A percentile compares a stretch with the other conserved stretches of the same genome.
phyloP scores from a whole-genome alignment of 2,888 invertebrate genomes.

The Erebia epiphron region DNA sequence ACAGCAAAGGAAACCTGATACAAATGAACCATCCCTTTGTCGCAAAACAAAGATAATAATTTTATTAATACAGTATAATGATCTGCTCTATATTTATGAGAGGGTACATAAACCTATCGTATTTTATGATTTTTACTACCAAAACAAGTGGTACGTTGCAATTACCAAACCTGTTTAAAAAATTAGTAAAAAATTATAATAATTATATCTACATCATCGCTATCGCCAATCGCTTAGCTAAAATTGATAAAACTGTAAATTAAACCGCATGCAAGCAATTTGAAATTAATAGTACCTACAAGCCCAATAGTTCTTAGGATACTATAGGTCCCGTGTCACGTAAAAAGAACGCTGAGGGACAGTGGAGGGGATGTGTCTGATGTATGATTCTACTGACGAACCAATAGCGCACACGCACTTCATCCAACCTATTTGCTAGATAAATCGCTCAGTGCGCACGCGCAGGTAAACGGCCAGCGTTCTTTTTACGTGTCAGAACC shows the following conservation, averaged over 20 bases:
- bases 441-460: too few species aligned
- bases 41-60: background rate
- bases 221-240: background rate
- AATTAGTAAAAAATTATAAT: background rate
- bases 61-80: background rate
- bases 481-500: too few species aligned
- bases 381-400: too few species aligned
- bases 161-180: constrained; percentile 7
- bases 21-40: background rate
- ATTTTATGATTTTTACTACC: background rate
- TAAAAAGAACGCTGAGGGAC: too few species aligned
- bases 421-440: too few species aligned
- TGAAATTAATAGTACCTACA: background rate
- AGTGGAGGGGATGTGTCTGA: too few species aligned
- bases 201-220: background rate
- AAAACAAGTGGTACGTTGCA: constrained; percentile 7
- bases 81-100: background rate
- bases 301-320: background rate
- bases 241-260: background rate
- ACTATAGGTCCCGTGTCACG: background rate
- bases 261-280: constrained; percentile 13
- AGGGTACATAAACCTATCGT: background rate
- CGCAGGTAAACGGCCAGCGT: too few species aligned
- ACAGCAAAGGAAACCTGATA: too few species aligned
- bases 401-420: too few species aligned